Percentiles rank a stretch among this genome's conserved stretches.
Conservation (phyloP, 92 coral and sea anemone species). For the Zoanthus solanderi region DNA sequence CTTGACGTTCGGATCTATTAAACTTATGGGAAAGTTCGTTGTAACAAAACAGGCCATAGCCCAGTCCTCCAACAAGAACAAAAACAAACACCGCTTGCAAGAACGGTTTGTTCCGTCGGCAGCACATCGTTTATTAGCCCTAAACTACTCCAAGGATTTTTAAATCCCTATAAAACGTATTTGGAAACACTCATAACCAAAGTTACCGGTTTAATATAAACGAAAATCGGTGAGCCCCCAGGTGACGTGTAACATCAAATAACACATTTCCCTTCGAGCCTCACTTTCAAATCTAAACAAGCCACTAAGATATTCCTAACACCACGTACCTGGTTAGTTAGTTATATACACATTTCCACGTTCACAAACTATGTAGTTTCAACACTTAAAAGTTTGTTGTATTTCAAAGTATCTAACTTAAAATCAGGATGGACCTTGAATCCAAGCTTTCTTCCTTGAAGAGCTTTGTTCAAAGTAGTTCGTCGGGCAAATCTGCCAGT, state of each 20-base stretch:
- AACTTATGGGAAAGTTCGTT: slow-evolving; percentile 67
- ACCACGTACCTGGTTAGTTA: background rate
- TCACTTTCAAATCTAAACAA: slow-evolving; percentile 12
- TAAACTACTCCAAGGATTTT: background rate
- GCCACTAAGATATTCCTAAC: slow-evolving; percentile 13
- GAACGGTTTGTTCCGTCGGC: slow-evolving; percentile 74
- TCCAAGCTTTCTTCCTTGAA: slow-evolving; percentile 87
- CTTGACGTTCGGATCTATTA: slow-evolving; percentile 67
- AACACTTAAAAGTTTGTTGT: background rate
- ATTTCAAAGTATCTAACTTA: background rate
- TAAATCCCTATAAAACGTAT: background rate
- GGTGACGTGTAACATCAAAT: slow-evolving; percentile 32
- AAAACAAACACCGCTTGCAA: slow-evolving; percentile 72
- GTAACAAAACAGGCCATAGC: slow-evolving; percentile 67
- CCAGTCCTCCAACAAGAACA: slow-evolving; percentile 68
- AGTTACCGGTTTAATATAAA: background rate
- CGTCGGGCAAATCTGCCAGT: slow-evolving; percentile 66
- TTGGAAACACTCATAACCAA: slow-evolving; percentile 2
- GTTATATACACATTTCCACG: slow-evolving; percentile 29
- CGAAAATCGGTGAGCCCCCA: background rate
- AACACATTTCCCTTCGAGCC: background rate
- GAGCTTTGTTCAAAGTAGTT: slow-evolving; percentile 81
- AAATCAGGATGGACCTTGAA: slow-evolving; percentile 75
- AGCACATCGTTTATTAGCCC: slow-evolving; percentile 44
- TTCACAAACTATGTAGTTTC: background rate